Base-by-base conservation (phyloP, 2,797 vertebrate species). In the Spheniscus humboldti region DNA sequence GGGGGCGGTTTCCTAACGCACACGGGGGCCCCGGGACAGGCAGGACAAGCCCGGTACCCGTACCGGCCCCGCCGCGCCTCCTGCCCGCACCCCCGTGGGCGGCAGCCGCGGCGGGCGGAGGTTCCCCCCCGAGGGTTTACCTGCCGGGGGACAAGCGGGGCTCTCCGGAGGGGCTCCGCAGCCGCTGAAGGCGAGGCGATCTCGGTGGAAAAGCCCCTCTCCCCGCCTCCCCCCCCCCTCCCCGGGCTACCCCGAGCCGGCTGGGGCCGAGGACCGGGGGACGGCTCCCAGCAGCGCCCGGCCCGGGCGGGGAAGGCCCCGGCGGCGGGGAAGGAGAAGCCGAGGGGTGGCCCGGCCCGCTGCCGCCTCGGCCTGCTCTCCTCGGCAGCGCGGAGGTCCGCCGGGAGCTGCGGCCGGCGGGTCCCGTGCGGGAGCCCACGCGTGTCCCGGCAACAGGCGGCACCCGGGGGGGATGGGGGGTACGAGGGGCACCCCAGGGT, bases 321-420 rank as follows among this genome's bases (percentile, higher is more conserved):
- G 11, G 37, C 4, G 4, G 19, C 17, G 6, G 17, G n/a, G 28
- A 10, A 41, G 22, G 20, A 27, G 69, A 41, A 66, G 43, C 13
- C 59, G 17, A 35, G 59, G 30, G 43, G 7, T 2, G 33, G n/a
- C 39, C 43, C 3, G 8, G 28, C 50, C n/a, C 8, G 8, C 57
- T 41, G 24, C 37, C 19, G 2, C 31, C 67, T 13, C 19, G 18
- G 45, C 55, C 69, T 33, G 10, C 41, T 41, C 71, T 30, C 24
- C 39, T 7, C 20, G 2, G n/a, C 39, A 31, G 30, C 7, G 2
- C 3, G 0, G n/a, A 8, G 22, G 2, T 30, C 56, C 41, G 3
- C 19, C 4, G 27, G 18, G 20, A 83, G 37, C 43, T 56, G 41
- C 8, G 3, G 35, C 43, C 5, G 2, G 9, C 2, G 24, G 11